A percentile compares a stretch with the other conserved stretches of the same genome.
phyloP scores from a whole-genome alignment of 2,797 vertebrate species.

The Megalops cyprinoides region DNA sequence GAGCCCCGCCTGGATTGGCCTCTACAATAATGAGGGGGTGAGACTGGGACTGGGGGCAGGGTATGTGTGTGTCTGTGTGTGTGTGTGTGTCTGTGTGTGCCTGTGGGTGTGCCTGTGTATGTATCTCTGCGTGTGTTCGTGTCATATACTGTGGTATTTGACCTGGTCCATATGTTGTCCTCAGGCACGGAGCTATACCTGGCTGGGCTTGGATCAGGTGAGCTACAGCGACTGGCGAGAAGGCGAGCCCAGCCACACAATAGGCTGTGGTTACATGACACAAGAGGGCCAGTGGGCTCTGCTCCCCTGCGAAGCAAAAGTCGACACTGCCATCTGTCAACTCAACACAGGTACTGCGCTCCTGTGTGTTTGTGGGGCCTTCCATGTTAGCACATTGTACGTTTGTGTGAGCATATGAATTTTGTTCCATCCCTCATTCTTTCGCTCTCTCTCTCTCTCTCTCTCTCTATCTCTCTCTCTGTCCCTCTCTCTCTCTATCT shows the following conservation, averaged over 20 bases:
- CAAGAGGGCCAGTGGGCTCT: conserved; percentile 82
- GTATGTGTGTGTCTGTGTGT: neutral
- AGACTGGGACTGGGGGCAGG: conserved; percentile 36
- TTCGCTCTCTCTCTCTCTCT: neutral
- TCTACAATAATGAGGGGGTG: conserved; percentile 87
- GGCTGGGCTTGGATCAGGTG: conserved; percentile 82
- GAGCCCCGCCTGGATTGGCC: conserved; percentile 85
- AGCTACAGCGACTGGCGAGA: conserved; percentile 87
- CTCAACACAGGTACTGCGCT: conserved; percentile 70
- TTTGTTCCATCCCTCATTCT: neutral
- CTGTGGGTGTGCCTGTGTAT: too few species aligned
- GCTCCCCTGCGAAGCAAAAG: conserved; percentile 78
- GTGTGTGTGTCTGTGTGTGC: neutral
- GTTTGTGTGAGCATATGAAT: neutral
- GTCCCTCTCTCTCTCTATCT: neutral
- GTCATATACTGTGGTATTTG: neutral
- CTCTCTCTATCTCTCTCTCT: conserved; percentile 20
- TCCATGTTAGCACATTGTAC: neutral
- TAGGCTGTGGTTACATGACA: conserved; percentile 88
- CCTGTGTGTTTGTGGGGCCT: neutral
- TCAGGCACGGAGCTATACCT: conserved; percentile 83
- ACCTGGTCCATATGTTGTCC: conserved; percentile 1
- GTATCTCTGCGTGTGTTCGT: neutral
- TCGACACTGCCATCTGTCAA: conserved; percentile 88
- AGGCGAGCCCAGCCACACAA: conserved; percentile 77